A percentile compares a stretch with the other conserved stretches of the same genome.
Conservation (phyloP, 2,113 vertebrate species). For the Sitta europaea region DNA sequence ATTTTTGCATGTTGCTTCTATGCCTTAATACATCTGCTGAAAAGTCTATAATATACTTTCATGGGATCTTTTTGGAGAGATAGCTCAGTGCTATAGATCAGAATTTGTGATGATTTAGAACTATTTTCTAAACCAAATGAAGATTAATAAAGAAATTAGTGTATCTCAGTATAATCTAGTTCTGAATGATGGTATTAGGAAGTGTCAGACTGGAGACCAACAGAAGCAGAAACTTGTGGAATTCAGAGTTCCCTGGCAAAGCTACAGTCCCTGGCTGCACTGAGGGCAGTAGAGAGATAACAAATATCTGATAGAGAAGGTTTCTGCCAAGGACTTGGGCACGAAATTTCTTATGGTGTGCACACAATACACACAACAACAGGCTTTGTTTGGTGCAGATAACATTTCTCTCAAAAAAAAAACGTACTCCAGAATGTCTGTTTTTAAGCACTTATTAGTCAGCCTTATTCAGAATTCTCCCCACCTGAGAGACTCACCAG, state of each 20-base stretch:
- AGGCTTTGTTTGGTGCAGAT: not conserved
- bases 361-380: fast-evolving
- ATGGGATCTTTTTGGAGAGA: not conserved
- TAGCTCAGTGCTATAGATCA: not conserved
- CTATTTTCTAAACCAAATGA: not conserved
- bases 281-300: not conserved
- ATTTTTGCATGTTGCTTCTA: not conserved
- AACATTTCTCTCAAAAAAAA: not conserved
- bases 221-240: not conserved
- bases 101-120: not conserved
- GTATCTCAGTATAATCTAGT: not conserved
- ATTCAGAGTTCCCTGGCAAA: not conserved
- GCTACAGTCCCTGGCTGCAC: not conserved
- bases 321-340: not conserved
- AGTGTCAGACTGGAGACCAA: not conserved
- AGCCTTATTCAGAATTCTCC: not conserved
- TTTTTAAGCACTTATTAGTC: not conserved
- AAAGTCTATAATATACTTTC: not conserved
- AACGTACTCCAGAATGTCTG: not conserved
- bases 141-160: not conserved
- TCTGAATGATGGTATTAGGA: not conserved
- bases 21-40: not conserved
- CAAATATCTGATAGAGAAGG: not conserved
- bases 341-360: not conserved
- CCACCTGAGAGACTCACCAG: not conserved